These are phyloP conservation scores for Sipha maydis DNA, from an alignment of 2,888 invertebrate species.

Conservation along the genomic window DNA sequence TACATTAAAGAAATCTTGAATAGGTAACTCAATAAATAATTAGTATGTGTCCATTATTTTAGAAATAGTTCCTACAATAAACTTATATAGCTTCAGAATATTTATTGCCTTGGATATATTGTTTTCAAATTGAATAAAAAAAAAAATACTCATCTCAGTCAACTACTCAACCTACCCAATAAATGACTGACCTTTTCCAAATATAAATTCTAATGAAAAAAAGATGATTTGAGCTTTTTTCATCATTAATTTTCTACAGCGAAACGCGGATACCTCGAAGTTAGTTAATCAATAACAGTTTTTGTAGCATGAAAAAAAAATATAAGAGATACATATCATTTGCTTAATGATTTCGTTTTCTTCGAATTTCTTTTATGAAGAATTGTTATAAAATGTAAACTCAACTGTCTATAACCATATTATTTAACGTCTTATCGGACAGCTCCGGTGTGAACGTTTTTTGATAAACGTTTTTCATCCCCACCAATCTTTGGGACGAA, in stretches of 20 bases:
- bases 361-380: background rate
- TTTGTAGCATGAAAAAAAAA: background rate
- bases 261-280: background rate
- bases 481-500: background rate
- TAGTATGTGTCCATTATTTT: no score
- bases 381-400: constrained; percentile 23
- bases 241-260: background rate
- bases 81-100: no score
- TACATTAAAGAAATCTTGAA: no score
- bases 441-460: constrained; percentile 6
- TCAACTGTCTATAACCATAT: constrained; percentile 13
- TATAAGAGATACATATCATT: background rate
- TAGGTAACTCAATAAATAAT: no score
- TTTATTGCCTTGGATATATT: background rate
- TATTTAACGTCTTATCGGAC: constrained; percentile 9
- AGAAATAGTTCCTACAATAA: no score
- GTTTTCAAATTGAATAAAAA: background rate
- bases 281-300: constrained; percentile 1
- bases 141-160: background rate
- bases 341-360: constrained; percentile 8
- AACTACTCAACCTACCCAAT: background rate
- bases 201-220: background rate
- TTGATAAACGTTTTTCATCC: constrained; percentile 28
- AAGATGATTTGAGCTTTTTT: background rate
- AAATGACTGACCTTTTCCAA: background rate